A percentile compares a stretch with the other conserved stretches of the same genome.
These are phyloP conservation scores for Himalopsyche anomala DNA, from an alignment of 2,888 invertebrate species.

Conservation along the genomic window DNA sequence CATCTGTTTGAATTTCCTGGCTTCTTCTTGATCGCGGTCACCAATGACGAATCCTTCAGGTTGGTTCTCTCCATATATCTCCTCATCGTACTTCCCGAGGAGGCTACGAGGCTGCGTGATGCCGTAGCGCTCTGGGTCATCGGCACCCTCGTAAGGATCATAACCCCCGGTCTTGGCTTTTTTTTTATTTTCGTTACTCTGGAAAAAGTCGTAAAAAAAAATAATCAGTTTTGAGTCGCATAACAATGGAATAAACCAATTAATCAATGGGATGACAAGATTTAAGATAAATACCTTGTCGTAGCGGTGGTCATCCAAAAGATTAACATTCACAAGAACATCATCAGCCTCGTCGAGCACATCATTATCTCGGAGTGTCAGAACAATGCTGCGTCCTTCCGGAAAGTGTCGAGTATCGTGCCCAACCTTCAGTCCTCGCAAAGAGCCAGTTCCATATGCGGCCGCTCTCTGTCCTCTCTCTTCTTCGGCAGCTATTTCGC, in stretches of 20 bases:
- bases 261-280: neutral
- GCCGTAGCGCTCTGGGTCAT: slow-evolving; percentile 83
- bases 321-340: slow-evolving; percentile 93
- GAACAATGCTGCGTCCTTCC: slow-evolving; percentile 90
- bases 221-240: neutral
- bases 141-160: slow-evolving; percentile 90
- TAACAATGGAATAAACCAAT: neutral
- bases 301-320: slow-evolving; percentile 89
- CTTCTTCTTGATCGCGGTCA: slow-evolving; percentile 77
- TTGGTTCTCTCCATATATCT: slow-evolving; percentile 85
- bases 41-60: slow-evolving; percentile 87
- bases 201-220: too few relatives aligned
- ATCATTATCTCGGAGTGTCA: slow-evolving; percentile 95
- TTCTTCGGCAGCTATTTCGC: slow-evolving; percentile 89
- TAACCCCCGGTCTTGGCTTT: slow-evolving; percentile 90
- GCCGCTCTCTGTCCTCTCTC: slow-evolving; percentile 76
- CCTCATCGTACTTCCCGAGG: slow-evolving; percentile 96
- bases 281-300: slow-evolving; percentile 77
- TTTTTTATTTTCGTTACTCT: slow-evolving; percentile 86
- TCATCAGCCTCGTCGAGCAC: slow-evolving; percentile 93
- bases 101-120: slow-evolving; percentile 81
- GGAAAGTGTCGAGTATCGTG: slow-evolving; percentile 84
- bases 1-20: slow-evolving; percentile 74
- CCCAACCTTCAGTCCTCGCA: slow-evolving; percentile 90
- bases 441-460: slow-evolving; percentile 83